phyloP scores from a whole-genome alignment of 2,797 vertebrate genomes.

The Silurus aristotelis region DNA sequence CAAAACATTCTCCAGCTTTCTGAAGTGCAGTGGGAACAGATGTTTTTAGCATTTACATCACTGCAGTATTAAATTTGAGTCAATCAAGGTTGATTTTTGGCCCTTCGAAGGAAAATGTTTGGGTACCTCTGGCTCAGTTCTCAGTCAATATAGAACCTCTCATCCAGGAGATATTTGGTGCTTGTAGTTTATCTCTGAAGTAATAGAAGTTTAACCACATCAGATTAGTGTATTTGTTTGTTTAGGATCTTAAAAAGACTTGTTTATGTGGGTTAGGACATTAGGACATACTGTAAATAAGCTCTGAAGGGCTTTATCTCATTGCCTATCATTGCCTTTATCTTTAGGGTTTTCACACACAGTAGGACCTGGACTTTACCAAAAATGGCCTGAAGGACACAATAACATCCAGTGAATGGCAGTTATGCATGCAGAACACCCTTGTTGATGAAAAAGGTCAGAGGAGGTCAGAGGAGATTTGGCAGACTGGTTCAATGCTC shows the following conservation, averaged over 20 bases:
- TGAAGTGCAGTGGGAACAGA: too few relatives aligned
- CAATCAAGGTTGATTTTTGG: too few relatives aligned
- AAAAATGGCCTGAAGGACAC: not conserved
- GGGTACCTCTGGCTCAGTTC: not conserved
- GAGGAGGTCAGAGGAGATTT: not conserved
- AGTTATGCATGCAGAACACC: not conserved
- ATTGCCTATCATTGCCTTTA: not conserved
- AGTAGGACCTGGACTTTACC: too few relatives aligned
- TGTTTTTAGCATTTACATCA: too few relatives aligned
- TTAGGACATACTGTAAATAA: not conserved
- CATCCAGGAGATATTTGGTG: not conserved
- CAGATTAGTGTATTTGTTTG: not conserved
- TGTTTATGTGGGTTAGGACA: not conserved
- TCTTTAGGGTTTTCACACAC: not conserved
- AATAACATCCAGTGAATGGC: not conserved
- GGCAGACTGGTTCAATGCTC: not conserved
- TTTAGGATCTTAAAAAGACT: not conserved
- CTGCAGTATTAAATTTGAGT: too few relatives aligned
- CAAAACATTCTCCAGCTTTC: too few relatives aligned
- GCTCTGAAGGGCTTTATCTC: not conserved
- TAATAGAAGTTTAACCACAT: not conserved
- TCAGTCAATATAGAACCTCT: not conserved
- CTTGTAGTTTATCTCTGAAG: not conserved
- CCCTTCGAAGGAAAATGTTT: too few relatives aligned
- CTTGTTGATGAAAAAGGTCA: not conserved